These are phyloP conservation scores for Phyllopteryx taeniolatus DNA, from an alignment of 2,113 vertebrate genomes.

Conservation along the genomic window DNA sequence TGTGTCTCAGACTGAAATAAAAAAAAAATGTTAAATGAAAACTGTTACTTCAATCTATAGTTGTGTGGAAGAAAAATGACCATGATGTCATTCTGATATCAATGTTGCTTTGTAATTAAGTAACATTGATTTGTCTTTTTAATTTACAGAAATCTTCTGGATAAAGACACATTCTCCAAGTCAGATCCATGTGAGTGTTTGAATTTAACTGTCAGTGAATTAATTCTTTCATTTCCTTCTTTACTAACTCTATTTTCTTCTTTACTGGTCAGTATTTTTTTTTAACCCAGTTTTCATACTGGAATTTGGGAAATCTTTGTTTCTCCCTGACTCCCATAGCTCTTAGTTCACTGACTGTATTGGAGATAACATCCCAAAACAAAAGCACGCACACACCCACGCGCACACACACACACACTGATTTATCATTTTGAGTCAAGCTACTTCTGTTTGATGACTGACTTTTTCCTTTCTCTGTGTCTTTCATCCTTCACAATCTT, in stretches of 20 bases:
- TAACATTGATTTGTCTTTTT: constrained; percentile 32
- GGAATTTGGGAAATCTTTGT: constrained; percentile 31
- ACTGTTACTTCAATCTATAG: too few relatives aligned
- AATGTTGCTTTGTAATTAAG: not conserved
- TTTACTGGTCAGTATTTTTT: not conserved
- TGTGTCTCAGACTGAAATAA: too few relatives aligned
- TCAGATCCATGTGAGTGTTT: constrained; percentile 88
- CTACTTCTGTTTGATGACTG: not conserved
- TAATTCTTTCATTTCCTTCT: not conserved
- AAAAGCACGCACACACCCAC: constrained; percentile 4
- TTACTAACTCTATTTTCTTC: not conserved
- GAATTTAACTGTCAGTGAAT: not conserved
- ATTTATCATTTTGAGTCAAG: constrained; percentile 4
- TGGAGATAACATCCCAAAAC: constrained; percentile 26
- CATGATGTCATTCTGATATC: not conserved
- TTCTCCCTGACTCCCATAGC: constrained; percentile 6
- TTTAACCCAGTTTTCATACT: not conserved
- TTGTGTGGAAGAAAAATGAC: not conserved
- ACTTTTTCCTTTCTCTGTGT: not conserved
- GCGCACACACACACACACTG: constrained; percentile 3
- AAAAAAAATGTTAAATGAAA: too few relatives aligned
- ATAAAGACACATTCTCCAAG: constrained; percentile 97
- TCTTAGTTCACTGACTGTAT: constrained; percentile 27
- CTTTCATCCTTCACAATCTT: not conserved
- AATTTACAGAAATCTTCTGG: constrained; percentile 83